Conservation (phyloP, 2,797 vertebrate species). For the Enteromius trimaculatus region DNA sequence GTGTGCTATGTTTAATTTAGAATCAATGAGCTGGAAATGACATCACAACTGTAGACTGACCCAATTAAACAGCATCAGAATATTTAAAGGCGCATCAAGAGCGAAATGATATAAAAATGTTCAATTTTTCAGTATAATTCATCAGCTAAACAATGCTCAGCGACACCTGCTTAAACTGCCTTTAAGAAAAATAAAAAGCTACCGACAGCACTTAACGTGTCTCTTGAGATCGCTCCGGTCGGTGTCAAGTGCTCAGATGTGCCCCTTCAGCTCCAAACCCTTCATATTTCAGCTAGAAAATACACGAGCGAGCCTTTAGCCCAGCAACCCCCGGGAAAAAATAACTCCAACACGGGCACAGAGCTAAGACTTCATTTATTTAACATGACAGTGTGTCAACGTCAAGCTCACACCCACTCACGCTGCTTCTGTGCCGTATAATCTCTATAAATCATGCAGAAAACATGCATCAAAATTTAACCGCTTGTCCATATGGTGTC, state of each 20-base stretch:
- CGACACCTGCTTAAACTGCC: background rate
- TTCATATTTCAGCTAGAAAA: slow-evolving; percentile 20
- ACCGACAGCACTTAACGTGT: background rate
- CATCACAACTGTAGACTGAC: slow-evolving; percentile 14
- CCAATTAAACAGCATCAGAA: slow-evolving; percentile 15
- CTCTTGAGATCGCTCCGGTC: background rate
- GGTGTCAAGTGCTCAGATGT: slow-evolving; percentile 44
- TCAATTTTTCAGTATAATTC: background rate
- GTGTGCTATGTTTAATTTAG: background rate
- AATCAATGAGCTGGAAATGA: background rate
- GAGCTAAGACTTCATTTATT: slow-evolving; percentile 74
- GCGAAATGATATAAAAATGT: background rate
- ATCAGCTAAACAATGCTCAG: background rate
- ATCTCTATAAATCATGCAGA: slow-evolving; percentile 71
- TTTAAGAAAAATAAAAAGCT: background rate
- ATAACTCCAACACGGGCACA: slow-evolving; percentile 62
- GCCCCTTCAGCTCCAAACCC: slow-evolving; percentile 14
- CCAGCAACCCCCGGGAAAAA: slow-evolving; percentile 61
- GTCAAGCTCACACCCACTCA: slow-evolving; percentile 64
- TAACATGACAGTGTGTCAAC: slow-evolving; percentile 67
- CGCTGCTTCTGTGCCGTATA: slow-evolving; percentile 55
- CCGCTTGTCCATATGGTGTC: background rate
- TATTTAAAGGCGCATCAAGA: background rate
- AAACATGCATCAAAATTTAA: slow-evolving; percentile 67
- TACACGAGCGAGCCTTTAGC: slow-evolving; percentile 58